These are phyloP conservation scores for Caenorhabditis macrosperma DNA, from an alignment of 2,888 invertebrate species.

Conservation along the genomic window DNA sequence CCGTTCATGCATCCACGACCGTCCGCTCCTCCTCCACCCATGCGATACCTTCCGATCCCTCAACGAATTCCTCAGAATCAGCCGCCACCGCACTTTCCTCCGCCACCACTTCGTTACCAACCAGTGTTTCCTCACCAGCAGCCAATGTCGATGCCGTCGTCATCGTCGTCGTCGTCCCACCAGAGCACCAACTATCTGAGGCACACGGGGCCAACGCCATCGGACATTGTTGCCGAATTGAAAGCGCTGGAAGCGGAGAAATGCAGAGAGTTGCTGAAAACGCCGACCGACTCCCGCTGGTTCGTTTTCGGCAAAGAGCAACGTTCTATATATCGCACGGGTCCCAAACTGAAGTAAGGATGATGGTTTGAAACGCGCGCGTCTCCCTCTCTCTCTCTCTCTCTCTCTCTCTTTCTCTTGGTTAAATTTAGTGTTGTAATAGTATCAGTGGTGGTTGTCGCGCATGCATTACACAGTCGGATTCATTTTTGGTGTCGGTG, in stretches of 20 bases:
- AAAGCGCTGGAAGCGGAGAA: neutral
- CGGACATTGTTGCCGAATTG: neutral
- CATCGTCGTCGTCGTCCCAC: neutral
- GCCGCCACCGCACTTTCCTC: neutral
- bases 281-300: slow-evolving; percentile 42
- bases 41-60: no score
- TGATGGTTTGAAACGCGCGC: neutral
- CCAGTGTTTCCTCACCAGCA: neutral
- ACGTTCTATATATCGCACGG: slow-evolving; percentile 9
- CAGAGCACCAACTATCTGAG: neutral
- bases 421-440: neutral
- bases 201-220: neutral
- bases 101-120: neutral
- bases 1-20: neutral
- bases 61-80: neutral
- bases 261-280: slow-evolving; percentile 1
- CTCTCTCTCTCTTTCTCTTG: neutral
- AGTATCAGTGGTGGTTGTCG: slow-evolving; percentile 11
- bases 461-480: neutral
- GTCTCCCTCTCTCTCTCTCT: neutral
- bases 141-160: neutral
- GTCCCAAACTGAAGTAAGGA: slow-evolving; percentile 45
- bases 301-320: neutral
- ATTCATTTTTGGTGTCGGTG: slow-evolving; percentile 4
- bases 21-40: neutral